These are phyloP conservation scores for Sceloporus undulatus DNA, from an alignment of 2,113 vertebrate species.

Conservation along the genomic window DNA sequence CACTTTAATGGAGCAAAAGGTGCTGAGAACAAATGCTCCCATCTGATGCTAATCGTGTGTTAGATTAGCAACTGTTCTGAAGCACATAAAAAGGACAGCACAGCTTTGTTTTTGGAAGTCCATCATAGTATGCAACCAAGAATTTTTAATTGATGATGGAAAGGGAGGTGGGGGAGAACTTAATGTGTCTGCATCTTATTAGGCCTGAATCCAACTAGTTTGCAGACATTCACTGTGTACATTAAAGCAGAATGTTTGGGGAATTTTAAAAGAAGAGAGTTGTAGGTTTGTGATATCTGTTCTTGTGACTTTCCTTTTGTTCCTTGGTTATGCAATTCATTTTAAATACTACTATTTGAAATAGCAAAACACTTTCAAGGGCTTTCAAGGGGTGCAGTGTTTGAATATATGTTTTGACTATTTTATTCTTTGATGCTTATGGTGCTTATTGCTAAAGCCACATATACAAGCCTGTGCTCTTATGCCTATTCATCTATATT, in stretches of 20 bases:
- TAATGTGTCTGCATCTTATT: conserved; percentile 52
- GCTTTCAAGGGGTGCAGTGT: conserved; percentile 28
- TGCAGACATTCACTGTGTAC: conserved; percentile 41
- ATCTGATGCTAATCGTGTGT: conserved; percentile 55
- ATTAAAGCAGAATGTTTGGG: conserved; percentile 53
- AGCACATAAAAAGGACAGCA: not conserved
- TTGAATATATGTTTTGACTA: conserved; percentile 35
- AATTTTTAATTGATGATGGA: conserved; percentile 52
- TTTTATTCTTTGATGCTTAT: conserved; percentile 41
- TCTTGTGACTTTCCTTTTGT: conserved; percentile 21
- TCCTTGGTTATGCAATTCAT: conserved; percentile 41
- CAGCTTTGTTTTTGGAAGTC: conserved; percentile 36
- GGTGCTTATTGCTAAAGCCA: conserved; percentile 16
- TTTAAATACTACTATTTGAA: conserved; percentile 8
- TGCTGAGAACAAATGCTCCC: conserved; percentile 55
- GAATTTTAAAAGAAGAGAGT: conserved; percentile 20
- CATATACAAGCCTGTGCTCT: conserved; percentile 1
- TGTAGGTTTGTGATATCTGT: conserved; percentile 53
- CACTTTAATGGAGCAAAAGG: conserved; percentile 56
- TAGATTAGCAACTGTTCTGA: conserved; percentile 45
- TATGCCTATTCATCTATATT: not conserved
- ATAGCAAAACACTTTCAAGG: not conserved
- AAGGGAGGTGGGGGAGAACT: conserved; percentile 26
- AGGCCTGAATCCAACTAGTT: conserved; percentile 39
- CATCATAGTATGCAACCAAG: conserved; percentile 1